Percentiles rank a stretch among this genome's conserved stretches.
phyloP scores from a whole-genome alignment of 2,113 vertebrate genomes.

The Megaptera novaeangliae region DNA sequence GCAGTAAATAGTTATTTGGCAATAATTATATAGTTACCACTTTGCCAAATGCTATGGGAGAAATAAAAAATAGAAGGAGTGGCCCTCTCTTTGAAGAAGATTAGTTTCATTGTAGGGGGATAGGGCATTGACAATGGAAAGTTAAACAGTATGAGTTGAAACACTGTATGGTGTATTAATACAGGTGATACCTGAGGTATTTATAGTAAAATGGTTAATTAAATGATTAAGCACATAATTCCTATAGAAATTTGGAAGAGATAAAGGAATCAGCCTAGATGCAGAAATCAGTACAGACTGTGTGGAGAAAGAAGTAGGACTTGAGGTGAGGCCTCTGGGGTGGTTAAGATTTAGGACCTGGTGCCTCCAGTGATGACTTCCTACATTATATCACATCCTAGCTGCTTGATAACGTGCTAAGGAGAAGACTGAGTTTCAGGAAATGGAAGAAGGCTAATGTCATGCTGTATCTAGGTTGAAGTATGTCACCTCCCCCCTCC shows the following conservation, averaged over 20 bases:
- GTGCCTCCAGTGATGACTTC: not conserved
- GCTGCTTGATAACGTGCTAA: constrained; percentile 3
- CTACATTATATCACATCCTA: not conserved
- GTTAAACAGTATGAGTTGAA: not conserved
- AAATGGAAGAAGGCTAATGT: constrained; percentile 13
- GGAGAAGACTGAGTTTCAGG: not conserved
- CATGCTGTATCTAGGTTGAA: not conserved
- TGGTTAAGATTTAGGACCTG: not conserved
- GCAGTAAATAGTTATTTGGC: not conserved
- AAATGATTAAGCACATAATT: constrained; percentile 10
- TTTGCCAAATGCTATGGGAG: not conserved
- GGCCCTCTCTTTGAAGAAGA: not conserved
- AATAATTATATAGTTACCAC: not conserved
- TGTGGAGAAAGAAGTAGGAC: not conserved
- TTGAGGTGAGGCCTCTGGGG: not conserved
- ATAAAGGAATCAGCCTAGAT: not conserved
- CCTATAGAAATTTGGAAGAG: not conserved
- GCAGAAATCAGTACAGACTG: not conserved
- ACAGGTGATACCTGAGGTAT: not conserved
- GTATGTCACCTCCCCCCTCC: not conserved
- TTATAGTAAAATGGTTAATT: not conserved
- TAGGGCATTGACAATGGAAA: not conserved
- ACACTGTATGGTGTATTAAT: not conserved
- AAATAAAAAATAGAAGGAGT: not conserved
- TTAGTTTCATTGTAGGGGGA: not conserved